Evolutionary conservation across 2,888 invertebrate genomes (phyloP).

Genomic region (Erebia palarica): DNA sequence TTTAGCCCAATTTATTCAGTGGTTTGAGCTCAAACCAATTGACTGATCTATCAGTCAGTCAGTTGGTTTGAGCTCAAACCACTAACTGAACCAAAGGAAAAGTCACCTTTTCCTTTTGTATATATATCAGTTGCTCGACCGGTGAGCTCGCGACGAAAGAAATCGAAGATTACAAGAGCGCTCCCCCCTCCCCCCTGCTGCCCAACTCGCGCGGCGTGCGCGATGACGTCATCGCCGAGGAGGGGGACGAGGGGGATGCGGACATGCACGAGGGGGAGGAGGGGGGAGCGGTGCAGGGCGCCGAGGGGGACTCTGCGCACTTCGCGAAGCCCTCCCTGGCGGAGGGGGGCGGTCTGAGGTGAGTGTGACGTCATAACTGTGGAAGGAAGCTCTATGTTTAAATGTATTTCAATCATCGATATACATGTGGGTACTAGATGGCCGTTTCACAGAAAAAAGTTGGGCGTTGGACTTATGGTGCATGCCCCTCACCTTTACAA

Average conservation of each 20-base stretch:
- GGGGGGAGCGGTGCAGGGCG: conserved; percentile 39
- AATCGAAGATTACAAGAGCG: conserved; percentile 70
- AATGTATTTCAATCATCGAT: too few species aligned
- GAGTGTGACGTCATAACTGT: conserved; percentile 28
- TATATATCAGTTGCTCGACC: conserved; percentile 81
- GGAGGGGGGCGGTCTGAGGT: conserved; percentile 55
- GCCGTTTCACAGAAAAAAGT: too few species aligned
- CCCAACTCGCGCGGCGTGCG: conserved; percentile 58
- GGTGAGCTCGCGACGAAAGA: conserved; percentile 87
- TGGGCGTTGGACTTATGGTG: too few species aligned
- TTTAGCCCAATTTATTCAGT: too few species aligned
- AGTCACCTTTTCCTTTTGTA: too few species aligned
- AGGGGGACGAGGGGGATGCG: conserved; percentile 55
- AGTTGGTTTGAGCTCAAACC: too few species aligned
- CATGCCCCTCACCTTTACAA: too few species aligned
- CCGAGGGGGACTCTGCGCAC: conserved; percentile 41
- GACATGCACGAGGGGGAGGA: conserved; percentile 45
- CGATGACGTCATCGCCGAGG: conserved; percentile 73
- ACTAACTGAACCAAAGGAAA: too few species aligned
- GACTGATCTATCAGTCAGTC: too few species aligned
- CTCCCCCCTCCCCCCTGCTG: conserved; percentile 44
- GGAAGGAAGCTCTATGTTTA: too few species aligned
- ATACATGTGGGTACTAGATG: too few species aligned
- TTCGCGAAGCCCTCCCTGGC: conserved; percentile 36
- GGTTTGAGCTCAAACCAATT: too few species aligned